phyloP scores from a whole-genome alignment of 2,797 vertebrate species.

The Gambusia yucatana region DNA sequence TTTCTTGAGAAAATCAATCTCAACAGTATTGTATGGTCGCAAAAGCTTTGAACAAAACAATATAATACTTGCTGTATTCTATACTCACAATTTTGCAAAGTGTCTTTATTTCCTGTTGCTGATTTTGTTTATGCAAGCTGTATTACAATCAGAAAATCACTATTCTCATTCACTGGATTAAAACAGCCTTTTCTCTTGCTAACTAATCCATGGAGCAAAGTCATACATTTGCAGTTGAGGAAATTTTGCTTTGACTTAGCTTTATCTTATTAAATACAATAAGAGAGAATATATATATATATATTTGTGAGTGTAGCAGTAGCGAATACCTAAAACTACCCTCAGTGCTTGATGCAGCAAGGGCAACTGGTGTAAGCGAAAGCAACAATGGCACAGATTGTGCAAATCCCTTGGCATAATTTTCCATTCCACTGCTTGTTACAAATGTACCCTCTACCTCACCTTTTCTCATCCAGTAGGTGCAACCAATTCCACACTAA shows the following conservation, averaged over 20 bases:
- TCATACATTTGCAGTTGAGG: neutral
- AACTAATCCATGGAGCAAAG: neutral
- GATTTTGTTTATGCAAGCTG: neutral
- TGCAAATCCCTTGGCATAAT: conserved; percentile 33
- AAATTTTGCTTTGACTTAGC: neutral
- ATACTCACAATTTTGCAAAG: neutral
- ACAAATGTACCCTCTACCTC: conserved; percentile 13
- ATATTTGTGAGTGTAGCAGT: neutral
- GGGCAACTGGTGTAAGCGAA: conserved; percentile 1
- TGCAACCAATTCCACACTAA: conserved; percentile 23
- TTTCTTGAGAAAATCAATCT: neutral
- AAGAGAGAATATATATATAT: neutral
- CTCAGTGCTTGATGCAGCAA: neutral
- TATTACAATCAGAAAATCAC: neutral
- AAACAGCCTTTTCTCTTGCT: neutral
- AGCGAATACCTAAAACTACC: neutral
- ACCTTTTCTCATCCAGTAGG: conserved; percentile 21
- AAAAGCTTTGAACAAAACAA: neutral
- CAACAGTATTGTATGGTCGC: neutral
- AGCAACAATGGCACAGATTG: conserved; percentile 8
- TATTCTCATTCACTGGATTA: neutral
- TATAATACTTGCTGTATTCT: neutral
- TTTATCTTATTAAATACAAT: neutral
- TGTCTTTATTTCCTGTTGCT: neutral
- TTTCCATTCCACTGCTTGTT: conserved; percentile 21